A percentile compares a stretch with the other conserved stretches of the same genome.
Evolutionary conservation across 2,888 invertebrate species (phyloP).

Genomic region (Heliconius charithonia): DNA sequence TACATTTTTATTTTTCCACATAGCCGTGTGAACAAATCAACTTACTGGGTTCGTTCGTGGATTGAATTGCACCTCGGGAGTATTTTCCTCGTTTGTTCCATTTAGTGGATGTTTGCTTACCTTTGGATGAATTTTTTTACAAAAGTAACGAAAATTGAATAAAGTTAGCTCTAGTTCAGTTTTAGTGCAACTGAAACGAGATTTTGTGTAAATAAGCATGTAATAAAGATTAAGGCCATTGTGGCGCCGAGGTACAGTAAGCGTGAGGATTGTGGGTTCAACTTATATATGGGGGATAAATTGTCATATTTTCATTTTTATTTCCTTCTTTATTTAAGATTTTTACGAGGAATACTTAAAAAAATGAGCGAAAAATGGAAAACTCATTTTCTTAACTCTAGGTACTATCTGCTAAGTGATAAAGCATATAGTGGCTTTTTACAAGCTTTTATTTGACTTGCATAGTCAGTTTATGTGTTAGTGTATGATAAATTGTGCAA

Average conservation of each 20-base stretch:
- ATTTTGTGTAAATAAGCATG: neutral
- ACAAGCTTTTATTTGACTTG: no score
- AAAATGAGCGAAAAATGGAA: no score
- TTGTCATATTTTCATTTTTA: no score
- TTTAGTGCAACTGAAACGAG: neutral
- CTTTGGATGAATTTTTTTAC: conserved; percentile 28
- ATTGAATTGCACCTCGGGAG: conserved; percentile 38
- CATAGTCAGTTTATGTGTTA: no score
- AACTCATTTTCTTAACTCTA: neutral
- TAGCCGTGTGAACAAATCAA: conserved; percentile 32
- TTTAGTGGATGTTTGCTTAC: conserved; percentile 36
- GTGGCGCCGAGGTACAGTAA: neutral
- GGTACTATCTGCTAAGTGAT: no score
- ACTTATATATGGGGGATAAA: neutral
- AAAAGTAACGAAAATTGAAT: conserved; percentile 13
- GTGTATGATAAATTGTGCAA: no score
- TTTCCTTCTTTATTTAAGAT: neutral
- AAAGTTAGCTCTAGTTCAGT: conserved; percentile 9
- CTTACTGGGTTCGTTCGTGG: conserved; percentile 33
- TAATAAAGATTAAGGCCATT: neutral
- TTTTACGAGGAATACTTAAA: neutral
- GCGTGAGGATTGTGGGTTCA: neutral
- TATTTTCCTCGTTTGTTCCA: conserved; percentile 36
- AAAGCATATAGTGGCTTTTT: no score
- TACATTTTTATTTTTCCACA: conserved; percentile 28